Evolutionary conservation across 2,797 vertebrate genomes (phyloP), one percentile per base, ranked within the genome.

Genomic region (Karalla daura): DNA sequence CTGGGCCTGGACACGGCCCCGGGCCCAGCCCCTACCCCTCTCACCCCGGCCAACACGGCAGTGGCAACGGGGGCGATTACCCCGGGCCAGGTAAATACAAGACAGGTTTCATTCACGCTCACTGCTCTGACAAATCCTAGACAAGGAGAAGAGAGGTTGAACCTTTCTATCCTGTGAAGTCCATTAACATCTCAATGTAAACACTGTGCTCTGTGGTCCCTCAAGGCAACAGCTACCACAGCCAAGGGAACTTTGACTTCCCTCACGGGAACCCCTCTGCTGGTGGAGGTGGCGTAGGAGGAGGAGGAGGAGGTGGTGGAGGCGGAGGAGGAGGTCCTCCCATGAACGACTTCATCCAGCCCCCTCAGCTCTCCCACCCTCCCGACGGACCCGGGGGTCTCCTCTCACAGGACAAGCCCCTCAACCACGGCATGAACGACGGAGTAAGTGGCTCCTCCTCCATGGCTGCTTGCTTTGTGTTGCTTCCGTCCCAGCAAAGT

Each of bases 301-400:
- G 85, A 36, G 89, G 74, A 23, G 87, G 85, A 45, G 84, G 81
- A 23, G 87, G 85, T 33, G 82, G 79, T 15, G 80, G 78, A 11
- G 79, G n/a, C n/a, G n/a, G 51, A 1, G 86, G 87, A 36, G 88
- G 86, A 15, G 90, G 89, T 43, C 88, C 96, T 8, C 96, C 97
- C 47, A 95, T 99, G 95, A 98, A 93, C 32, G 98, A 99, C 93
- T 99, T 99, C 93, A 98, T 99, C 94, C 98, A 99, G 0, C 97
- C 95, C 23, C 97, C 97, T 30, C 97, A 99, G 90, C 95, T 99
- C 68, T 99, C 98, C 23, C 98, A 99, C 77, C 97, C 97, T 8
- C 97, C 98, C 2, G 97, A 99, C 72, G 94, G 96, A 91, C 96
- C 97, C 5, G 95, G 91, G 77, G 95, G 94, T 88, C 96, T 98